These are phyloP conservation scores for Tyrannus savana DNA, from an alignment of 2,113 vertebrate genomes.

Conservation along the genomic window DNA sequence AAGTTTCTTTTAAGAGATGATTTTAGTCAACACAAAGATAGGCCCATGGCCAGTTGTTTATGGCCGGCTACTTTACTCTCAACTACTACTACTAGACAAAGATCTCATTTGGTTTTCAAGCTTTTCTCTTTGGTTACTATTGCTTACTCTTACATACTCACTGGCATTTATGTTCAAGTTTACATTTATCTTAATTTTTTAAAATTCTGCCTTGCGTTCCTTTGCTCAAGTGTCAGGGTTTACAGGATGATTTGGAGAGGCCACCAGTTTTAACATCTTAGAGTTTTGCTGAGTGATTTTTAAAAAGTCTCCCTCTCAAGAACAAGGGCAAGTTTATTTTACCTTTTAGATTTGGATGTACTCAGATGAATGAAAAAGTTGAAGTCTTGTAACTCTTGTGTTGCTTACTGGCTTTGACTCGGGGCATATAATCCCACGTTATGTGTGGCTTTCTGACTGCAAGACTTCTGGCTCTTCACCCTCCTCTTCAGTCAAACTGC, in stretches of 20 bases:
- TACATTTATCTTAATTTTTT: not conserved
- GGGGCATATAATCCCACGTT: not conserved
- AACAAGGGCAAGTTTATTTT: not conserved
- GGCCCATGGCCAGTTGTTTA: not conserved
- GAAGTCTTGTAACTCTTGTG: not conserved
- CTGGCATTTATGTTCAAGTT: not conserved
- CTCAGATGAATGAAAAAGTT: not conserved
- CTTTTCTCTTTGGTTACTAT: not conserved
- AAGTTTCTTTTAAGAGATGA: not conserved
- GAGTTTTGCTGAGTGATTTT: not conserved
- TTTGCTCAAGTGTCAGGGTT: not conserved
- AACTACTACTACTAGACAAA: not conserved
- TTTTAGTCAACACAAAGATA: not conserved
- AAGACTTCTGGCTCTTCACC: not conserved
- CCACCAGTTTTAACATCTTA: not conserved
- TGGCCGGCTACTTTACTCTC: not conserved
- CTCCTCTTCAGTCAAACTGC: not conserved
- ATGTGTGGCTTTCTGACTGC: accelerated
- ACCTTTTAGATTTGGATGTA: not conserved
- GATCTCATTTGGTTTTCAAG: not conserved
- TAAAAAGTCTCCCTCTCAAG: not conserved
- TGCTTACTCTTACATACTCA: not conserved
- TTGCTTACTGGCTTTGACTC: not conserved
- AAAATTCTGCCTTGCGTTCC: not conserved
- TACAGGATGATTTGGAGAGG: not conserved